Conservation (phyloP, 2,797 vertebrate genomes). For the Helicolenus hilgendorfi region DNA sequence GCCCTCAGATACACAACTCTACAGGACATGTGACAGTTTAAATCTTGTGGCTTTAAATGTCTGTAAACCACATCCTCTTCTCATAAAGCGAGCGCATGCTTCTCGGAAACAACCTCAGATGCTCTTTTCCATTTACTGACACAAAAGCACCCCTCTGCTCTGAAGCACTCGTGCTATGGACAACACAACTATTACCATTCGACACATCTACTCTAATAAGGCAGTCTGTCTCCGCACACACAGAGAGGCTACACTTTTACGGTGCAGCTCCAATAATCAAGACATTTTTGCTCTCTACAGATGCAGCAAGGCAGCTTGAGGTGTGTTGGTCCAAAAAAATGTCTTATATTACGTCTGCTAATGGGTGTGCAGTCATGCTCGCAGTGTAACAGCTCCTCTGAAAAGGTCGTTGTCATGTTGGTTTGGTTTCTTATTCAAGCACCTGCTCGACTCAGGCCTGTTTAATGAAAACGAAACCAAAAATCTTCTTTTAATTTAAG, state of each 20-base stretch:
- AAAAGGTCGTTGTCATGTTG: constrained; percentile 51
- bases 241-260: constrained; percentile 36
- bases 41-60: constrained; percentile 34
- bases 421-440: constrained; percentile 38
- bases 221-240: constrained; percentile 46
- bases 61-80: constrained; percentile 67
- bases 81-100: neutral
- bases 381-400: constrained; percentile 45
- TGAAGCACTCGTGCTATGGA: constrained; percentile 33
- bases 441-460: neutral
- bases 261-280: constrained; percentile 52
- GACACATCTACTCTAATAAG: constrained; percentile 65
- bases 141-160: constrained; percentile 16
- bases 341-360: constrained; percentile 26
- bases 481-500: neutral
- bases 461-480: neutral
- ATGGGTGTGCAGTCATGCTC: constrained; percentile 42
- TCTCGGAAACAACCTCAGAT: constrained; percentile 13
- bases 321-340: constrained; percentile 62
- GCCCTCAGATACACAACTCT: constrained; percentile 17
- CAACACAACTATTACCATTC: constrained; percentile 21
- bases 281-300: constrained; percentile 46
- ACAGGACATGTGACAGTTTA: constrained; percentile 12
- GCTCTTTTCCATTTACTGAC: constrained; percentile 17
- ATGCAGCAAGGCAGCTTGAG: constrained; percentile 74